Conservation (phyloP, 92 coral and sea anemone species). For the Pocillopora meandrina region DNA sequence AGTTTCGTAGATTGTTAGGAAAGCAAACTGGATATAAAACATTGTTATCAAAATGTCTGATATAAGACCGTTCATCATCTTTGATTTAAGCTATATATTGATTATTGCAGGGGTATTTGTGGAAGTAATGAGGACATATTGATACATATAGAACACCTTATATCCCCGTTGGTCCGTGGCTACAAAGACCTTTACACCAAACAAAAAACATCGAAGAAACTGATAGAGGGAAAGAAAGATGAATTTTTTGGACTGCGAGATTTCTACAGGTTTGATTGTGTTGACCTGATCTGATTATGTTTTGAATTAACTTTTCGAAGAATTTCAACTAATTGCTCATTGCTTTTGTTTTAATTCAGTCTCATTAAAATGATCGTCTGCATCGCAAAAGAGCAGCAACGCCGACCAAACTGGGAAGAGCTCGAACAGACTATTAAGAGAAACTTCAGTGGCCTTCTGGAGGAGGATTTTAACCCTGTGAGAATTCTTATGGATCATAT, state of each 20-base stretch:
- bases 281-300: background rate
- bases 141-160: constrained; percentile 38
- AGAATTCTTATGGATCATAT: constrained; percentile 35
- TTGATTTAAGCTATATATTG: background rate
- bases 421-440: constrained; percentile 71
- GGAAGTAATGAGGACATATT: constrained; percentile 50
- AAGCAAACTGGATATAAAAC: too few species aligned
- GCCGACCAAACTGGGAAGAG: constrained; percentile 47
- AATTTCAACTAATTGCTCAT: background rate
- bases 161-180: constrained; percentile 68
- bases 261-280: constrained; percentile 70
- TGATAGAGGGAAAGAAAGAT: constrained; percentile 69
- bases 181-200: constrained; percentile 63
- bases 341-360: constrained; percentile 18
- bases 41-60: too few species aligned
- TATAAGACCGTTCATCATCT: too few species aligned
- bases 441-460: constrained; percentile 77
- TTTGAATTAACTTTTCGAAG: too few species aligned
- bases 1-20: too few species aligned
- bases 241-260: constrained; percentile 90
- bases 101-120: constrained; percentile 71
- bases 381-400: constrained; percentile 53
- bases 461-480: constrained; percentile 67
- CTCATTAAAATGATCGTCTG: constrained; percentile 84
- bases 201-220: constrained; percentile 53